Percentiles rank a stretch among this genome's conserved stretches.
Evolutionary conservation across 2,888 invertebrate species (phyloP).

Genomic region (Pseudococcus viburni): DNA sequence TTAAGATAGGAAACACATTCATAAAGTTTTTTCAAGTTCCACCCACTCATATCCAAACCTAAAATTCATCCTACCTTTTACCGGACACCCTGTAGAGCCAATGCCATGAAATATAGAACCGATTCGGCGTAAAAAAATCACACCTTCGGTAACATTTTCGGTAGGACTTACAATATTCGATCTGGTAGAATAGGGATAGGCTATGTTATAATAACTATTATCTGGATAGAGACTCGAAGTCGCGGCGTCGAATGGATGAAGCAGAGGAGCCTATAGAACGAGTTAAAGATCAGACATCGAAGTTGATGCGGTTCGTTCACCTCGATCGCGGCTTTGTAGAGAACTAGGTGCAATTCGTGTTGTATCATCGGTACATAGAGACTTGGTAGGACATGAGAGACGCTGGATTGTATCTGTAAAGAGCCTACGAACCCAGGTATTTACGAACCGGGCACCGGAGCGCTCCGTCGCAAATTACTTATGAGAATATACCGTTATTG

Average conservation of each 20-base stretch:
- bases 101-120: background rate
- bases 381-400: background rate
- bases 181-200: background rate
- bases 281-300: constrained; percentile 51
- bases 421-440: background rate
- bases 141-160: background rate
- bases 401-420: background rate
- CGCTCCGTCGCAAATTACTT: constrained; percentile 2
- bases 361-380: constrained; percentile 19
- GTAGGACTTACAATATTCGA: background rate
- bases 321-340: constrained; percentile 30
- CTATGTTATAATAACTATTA: background rate
- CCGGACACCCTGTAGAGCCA: background rate
- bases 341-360: constrained; percentile 44
- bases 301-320: constrained; percentile 48
- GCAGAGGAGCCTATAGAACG: background rate
- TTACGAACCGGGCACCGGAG: background rate
- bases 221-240: background rate
- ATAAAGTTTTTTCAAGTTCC: too few relatives aligned
- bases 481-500: constrained; percentile 24
- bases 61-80: too few relatives aligned
- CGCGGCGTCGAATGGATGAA: background rate
- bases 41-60: too few relatives aligned
- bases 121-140: background rate
- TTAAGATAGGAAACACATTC: too few relatives aligned